A percentile compares a stretch with the other conserved stretches of the same genome.
Evolutionary conservation across 2,797 vertebrate genomes (phyloP).

Genomic region (Jordanella pulchra): DNA sequence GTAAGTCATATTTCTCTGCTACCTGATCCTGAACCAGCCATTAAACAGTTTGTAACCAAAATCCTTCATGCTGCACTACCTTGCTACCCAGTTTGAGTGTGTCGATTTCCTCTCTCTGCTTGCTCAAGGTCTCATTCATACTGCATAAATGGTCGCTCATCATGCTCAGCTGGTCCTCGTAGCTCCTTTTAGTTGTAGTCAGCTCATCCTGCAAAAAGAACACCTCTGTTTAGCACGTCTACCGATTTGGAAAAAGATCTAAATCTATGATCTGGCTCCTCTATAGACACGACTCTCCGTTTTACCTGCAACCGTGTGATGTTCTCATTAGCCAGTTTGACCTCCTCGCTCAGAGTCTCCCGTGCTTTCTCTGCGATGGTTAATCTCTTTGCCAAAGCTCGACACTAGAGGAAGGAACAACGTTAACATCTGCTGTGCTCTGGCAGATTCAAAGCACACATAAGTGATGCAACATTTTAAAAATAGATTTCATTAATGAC

Average conservation of each 20-base stretch:
- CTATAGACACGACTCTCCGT: slow-evolving; percentile 27
- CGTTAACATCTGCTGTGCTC: slow-evolving; percentile 11
- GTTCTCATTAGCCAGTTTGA: slow-evolving; percentile 89
- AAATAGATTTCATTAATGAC: background rate
- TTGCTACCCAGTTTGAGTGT: slow-evolving; percentile 91
- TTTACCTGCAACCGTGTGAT: slow-evolving; percentile 92
- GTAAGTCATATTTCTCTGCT: slow-evolving; percentile 35
- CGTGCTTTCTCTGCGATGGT: slow-evolving; percentile 91
- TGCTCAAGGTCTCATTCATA: slow-evolving; percentile 97
- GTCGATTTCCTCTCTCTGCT: slow-evolving; percentile 97
- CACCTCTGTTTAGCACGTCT: background rate
- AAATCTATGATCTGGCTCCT: background rate
- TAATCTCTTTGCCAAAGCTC: slow-evolving; percentile 92
- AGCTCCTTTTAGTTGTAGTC: slow-evolving; percentile 96
- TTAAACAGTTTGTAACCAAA: background rate
- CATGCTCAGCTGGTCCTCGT: slow-evolving; percentile 98
- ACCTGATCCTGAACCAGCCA: slow-evolving; percentile 15
- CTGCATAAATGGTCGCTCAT: slow-evolving; percentile 99
- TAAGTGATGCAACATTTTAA: slow-evolving; percentile 19
- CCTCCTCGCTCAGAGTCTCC: slow-evolving; percentile 84
- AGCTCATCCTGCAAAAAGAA: slow-evolving; percentile 87
- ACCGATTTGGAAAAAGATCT: background rate
- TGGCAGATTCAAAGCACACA: slow-evolving; percentile 3
- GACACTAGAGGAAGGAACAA: slow-evolving; percentile 80
- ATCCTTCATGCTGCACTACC: slow-evolving; percentile 72